These are phyloP conservation scores for Euwallacea similis DNA, from an alignment of 1,140 invertebrate species.

Conservation along the genomic window DNA sequence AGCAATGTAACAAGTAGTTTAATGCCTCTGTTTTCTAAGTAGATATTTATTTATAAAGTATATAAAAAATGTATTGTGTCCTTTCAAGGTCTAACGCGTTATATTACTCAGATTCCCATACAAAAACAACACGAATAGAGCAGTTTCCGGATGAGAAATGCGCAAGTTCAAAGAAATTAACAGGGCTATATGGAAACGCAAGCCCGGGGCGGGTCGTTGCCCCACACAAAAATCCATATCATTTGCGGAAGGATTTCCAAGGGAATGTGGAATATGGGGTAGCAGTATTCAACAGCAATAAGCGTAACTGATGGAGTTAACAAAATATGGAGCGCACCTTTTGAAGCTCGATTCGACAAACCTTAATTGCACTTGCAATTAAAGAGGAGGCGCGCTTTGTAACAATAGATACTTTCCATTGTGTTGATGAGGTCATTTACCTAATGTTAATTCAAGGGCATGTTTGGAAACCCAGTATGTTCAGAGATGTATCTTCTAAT, in stretches of 20 bases:
- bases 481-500: too few species aligned
- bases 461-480: too few species aligned
- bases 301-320: background rate
- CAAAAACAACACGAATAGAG: background rate
- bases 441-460: too few species aligned
- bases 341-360: background rate
- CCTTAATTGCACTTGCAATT: background rate
- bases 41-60: background rate
- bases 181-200: background rate
- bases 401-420: background rate
- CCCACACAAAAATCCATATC: conserved; percentile 5
- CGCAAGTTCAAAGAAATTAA: conserved; percentile 1
- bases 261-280: background rate
- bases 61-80: background rate
- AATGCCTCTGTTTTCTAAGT: background rate
- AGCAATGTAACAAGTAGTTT: background rate
- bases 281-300: background rate
- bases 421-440: background rate
- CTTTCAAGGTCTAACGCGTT: background rate
- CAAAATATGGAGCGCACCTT: background rate
- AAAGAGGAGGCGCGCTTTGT: background rate
- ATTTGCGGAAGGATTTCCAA: background rate
- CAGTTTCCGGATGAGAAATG: background rate
- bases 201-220: background rate
- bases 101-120: background rate